Evolutionary conservation across 2,888 invertebrate genomes (phyloP), one percentile per base, ranked within the genome.

Genomic region (Phrixothrix hirtus): DNA sequence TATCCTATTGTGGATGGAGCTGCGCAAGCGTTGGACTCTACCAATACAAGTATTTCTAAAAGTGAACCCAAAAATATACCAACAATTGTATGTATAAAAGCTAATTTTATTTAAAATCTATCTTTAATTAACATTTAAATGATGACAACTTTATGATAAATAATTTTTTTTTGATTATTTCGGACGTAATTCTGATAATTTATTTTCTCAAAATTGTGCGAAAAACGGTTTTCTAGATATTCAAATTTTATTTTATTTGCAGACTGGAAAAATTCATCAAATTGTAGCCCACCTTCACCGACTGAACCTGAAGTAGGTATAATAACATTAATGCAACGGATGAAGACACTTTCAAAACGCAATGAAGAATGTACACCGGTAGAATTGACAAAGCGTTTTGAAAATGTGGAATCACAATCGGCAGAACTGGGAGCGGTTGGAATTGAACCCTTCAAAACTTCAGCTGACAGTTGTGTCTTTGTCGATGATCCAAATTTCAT

Each of bases 301-400:
- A 79, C 77, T 36, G 81, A 82, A 65, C 81, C 81, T 35, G 85
- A 84, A 68, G 86, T 86, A 41, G 87, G 86, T 48, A 87, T 92
- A 34, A 87, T 87, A 63, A 83, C 84, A 1, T 77, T 92, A 48
- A 87, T 92, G 86, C 85, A 87, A 68, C 83, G 88, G 52, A 90
- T 92, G 90, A 87, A 87, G 69, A 83, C 84, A 12, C 77, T 92
- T 29, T 87, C 86, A 2, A 87, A 90, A 72, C 84, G 84, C 61
- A 82, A 83, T 39, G 83, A 86, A 64, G 83, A 86, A 66, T 82
- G 83, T 68, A 81, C 75, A 2, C 83, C 82, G 49, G 85, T 85
- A 61, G 87, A 87, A 70, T 72, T 84, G 60, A 80, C 83, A 6
- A 85, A 85, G 67, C 76, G 85, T 62, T 87, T 86, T 66, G 83